These are phyloP conservation scores for Azorinus chamasolen DNA, from an alignment of 2,888 invertebrate species.

Conservation along the genomic window DNA sequence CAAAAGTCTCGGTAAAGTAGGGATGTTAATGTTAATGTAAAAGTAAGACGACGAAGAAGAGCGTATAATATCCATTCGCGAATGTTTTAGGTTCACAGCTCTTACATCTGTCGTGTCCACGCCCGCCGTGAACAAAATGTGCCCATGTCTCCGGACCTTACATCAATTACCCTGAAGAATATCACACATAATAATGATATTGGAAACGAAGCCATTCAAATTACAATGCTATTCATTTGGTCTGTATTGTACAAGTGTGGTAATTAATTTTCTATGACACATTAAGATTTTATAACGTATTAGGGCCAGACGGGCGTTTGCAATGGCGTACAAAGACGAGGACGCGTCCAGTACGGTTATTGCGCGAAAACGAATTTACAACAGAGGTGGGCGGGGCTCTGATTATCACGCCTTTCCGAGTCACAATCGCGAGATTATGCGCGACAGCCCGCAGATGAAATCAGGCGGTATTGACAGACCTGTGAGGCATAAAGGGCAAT, in stretches of 20 bases:
- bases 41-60: too few relatives aligned
- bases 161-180: slow-evolving; percentile 30
- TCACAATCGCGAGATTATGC: slow-evolving; percentile 9
- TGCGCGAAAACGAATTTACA: slow-evolving; percentile 49
- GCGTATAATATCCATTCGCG: too few relatives aligned
- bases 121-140: background rate
- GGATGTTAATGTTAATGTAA: too few relatives aligned
- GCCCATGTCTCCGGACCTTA: slow-evolving; percentile 29
- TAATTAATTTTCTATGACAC: slow-evolving; percentile 62
- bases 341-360: slow-evolving; percentile 24
- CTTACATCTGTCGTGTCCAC: slow-evolving; percentile 20
- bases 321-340: slow-evolving; percentile 13
- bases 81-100: too few relatives aligned
- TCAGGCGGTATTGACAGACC: too few relatives aligned
- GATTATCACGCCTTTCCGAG: slow-evolving; percentile 45
- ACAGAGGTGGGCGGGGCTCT: slow-evolving; percentile 45
- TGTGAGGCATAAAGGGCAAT: too few relatives aligned
- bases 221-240: slow-evolving; percentile 20
- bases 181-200: slow-evolving; percentile 31
- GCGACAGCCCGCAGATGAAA: too few relatives aligned
- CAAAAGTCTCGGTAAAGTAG: too few relatives aligned
- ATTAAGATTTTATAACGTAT: slow-evolving; percentile 46
- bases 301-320: slow-evolving; percentile 15
- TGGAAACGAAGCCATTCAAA: slow-evolving; percentile 31
- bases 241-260: slow-evolving; percentile 47